These are phyloP conservation scores for Phyllostomus discolor DNA, from an alignment of 2,113 vertebrate genomes.

Conservation along the genomic window DNA sequence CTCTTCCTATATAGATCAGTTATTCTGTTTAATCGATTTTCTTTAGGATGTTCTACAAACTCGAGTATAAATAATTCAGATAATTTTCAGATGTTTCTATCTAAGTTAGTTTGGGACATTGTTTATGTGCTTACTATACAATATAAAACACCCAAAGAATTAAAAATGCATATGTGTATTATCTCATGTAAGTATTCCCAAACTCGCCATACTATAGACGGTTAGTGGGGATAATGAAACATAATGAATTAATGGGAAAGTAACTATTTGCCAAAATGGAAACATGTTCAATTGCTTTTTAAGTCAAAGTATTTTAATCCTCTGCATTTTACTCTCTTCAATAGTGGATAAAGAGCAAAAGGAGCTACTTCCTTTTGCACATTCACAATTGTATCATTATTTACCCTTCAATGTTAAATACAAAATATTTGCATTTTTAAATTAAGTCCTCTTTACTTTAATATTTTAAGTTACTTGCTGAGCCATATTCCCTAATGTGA, in stretches of 20 bases:
- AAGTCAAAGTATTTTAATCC: not conserved
- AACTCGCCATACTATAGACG: not conserved
- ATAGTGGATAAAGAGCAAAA: not conserved
- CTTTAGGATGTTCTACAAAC: not conserved
- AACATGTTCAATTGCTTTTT: constrained; percentile 5
- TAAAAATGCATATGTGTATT: not conserved
- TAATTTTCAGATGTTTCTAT: constrained; percentile 4
- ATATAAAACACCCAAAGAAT: not conserved
- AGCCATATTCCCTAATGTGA: not conserved
- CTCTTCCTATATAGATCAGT: not conserved
- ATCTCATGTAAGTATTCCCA: not conserved
- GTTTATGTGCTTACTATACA: not conserved
- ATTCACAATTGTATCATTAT: not conserved
- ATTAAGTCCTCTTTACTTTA: constrained; percentile 25
- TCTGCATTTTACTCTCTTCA: not conserved
- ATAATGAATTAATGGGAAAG: not conserved
- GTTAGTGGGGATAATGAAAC: not conserved
- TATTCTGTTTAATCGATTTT: not conserved
- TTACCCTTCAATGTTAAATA: constrained; percentile 38
- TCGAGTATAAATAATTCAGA: not conserved
- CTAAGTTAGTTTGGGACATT: not conserved
- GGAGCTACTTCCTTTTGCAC: not conserved
- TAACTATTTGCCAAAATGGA: not conserved
- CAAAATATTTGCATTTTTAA: constrained; percentile 55
- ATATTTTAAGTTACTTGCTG: constrained; percentile 43